A percentile compares a stretch with the other conserved stretches of the same genome.
phyloP scores from a whole-genome alignment of 2,797 vertebrate species.

The Melanotaenia maccullochi region DNA sequence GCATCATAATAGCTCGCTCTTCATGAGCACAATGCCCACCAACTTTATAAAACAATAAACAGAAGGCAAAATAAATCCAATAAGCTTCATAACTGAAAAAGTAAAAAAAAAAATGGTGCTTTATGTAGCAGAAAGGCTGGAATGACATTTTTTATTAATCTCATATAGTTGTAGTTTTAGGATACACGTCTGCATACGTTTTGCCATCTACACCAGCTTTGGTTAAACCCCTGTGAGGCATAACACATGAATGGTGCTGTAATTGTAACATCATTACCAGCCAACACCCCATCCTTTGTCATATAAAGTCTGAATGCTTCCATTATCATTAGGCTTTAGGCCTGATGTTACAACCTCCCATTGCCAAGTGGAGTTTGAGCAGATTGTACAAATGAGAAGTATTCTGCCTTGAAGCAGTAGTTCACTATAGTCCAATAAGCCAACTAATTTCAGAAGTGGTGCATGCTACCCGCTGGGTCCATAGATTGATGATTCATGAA shows the following conservation, averaged over 20 bases:
- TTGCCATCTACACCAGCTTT: conserved; percentile 22
- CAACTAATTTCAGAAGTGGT: conserved; percentile 67
- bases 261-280: conserved; percentile 68
- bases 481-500: conserved; percentile 68
- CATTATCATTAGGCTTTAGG: conserved; percentile 73
- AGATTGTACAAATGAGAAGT: conserved; percentile 75
- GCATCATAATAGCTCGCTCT: not conserved
- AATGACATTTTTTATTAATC: not conserved
- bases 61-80: not conserved
- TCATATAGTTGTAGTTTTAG: conserved; percentile 1
- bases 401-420: conserved; percentile 67
- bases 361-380: conserved; percentile 74
- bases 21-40: not conserved
- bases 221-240: conserved; percentile 55
- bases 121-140: conserved; percentile 5
- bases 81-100: not conserved
- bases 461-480: conserved; percentile 62
- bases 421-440: conserved; percentile 70
- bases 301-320: conserved; percentile 71
- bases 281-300: conserved; percentile 69
- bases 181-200: conserved; percentile 25
- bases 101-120: not conserved
- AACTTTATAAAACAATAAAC: not conserved
- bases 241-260: conserved; percentile 58
- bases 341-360: conserved; percentile 76